These are phyloP conservation scores for Mya arenaria DNA, from an alignment of 1,140 invertebrate species.

Conservation along the genomic window DNA sequence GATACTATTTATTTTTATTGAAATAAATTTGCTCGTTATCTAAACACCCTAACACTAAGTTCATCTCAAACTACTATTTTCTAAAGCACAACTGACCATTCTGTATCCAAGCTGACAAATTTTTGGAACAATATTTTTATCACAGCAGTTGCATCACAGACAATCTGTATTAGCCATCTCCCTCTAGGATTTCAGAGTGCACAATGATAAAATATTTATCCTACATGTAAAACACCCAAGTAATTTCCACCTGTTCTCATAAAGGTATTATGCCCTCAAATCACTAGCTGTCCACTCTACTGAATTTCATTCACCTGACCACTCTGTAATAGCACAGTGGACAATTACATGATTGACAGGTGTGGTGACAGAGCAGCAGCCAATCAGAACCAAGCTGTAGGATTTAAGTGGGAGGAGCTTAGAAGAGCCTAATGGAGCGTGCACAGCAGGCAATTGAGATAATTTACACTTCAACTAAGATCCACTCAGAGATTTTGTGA, in stretches of 20 bases:
- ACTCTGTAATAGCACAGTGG: not conserved
- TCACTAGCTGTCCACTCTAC: not conserved
- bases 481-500: conserved; percentile 14
- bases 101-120: too few relatives aligned
- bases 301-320: not conserved
- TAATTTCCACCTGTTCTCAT: conserved; percentile 19
- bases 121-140: too few relatives aligned
- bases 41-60: too few relatives aligned
- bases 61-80: too few relatives aligned
- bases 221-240: conserved; percentile 19
- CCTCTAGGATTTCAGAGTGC: conserved; percentile 1
- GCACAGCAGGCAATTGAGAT: not conserved
- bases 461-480: conserved; percentile 13
- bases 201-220: conserved; percentile 43
- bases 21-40: too few relatives aligned
- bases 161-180: conserved; percentile 24
- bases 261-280: not conserved
- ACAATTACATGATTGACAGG: not conserved
- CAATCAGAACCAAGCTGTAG: conserved; percentile 36
- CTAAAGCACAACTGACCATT: too few relatives aligned
- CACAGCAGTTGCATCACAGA: conserved; percentile 1
- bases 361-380: not conserved
- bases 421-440: not conserved
- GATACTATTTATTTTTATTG: too few relatives aligned
- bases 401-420: conserved; percentile 1